phyloP scores from a whole-genome alignment of 2,888 invertebrate genomes.

The Anorthoa munda region DNA sequence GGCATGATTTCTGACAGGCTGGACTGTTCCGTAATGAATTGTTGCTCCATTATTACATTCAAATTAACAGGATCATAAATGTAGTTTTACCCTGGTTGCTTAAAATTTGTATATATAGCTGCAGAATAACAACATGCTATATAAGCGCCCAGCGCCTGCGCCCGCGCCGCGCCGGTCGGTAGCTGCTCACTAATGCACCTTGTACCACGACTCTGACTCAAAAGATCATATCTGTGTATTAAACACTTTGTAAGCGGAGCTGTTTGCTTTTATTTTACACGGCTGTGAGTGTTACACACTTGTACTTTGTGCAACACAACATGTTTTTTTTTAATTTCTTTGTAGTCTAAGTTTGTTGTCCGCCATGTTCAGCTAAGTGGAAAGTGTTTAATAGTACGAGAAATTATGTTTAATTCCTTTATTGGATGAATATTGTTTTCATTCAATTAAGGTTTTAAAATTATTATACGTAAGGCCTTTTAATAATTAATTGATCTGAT shows the following conservation, averaged over 20 bases:
- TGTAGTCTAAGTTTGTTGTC: neutral
- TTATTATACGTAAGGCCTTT: neutral
- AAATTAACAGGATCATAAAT: neutral
- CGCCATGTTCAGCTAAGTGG: neutral
- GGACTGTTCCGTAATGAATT: no score
- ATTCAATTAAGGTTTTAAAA: neutral
- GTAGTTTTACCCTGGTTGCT: neutral
- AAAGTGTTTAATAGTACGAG: neutral
- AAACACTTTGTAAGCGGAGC: conserved; percentile 53
- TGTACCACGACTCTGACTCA: conserved; percentile 27
- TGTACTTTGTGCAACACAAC: neutral
- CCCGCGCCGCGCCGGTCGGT: conserved; percentile 38
- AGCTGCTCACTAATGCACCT: conserved; percentile 59
- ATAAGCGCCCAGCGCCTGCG: conserved; percentile 27
- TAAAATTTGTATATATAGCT: neutral
- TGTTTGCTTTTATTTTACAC: conserved; percentile 49
- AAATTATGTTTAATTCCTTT: conserved; percentile 11
- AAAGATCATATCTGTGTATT: conserved; percentile 52
- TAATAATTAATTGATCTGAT: neutral
- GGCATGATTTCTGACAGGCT: no score
- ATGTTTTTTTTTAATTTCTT: neutral
- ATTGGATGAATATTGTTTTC: conserved; percentile 13
- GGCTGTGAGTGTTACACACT: conserved; percentile 28
- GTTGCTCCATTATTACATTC: neutral
- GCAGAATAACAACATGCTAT: conserved; percentile 23